phyloP scores from a whole-genome alignment of 1,140 invertebrate genomes.

The Armadillidium nasatum region DNA sequence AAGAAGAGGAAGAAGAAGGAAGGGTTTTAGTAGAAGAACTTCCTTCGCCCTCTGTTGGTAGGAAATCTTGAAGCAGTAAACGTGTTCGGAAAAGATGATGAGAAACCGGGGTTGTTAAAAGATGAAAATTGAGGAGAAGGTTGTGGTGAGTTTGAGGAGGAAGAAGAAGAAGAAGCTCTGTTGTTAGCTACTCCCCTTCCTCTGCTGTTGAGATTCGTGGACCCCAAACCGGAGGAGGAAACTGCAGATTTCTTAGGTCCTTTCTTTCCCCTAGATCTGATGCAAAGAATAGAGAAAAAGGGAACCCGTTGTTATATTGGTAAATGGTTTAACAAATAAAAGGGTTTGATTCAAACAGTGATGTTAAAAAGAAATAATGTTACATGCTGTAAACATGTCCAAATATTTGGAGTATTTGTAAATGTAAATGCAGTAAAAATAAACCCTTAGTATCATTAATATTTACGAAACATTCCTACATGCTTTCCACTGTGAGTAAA shows the following conservation, averaged over 20 bases:
- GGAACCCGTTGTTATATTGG: not conserved
- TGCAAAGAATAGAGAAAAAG: not conserved
- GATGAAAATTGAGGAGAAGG: not conserved
- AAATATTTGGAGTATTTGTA: no score
- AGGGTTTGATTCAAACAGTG: no score
- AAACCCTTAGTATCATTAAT: no score
- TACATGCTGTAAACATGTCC: no score
- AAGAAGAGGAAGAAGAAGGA: conserved; percentile 1
- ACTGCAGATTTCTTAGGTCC: not conserved
- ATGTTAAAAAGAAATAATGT: no score
- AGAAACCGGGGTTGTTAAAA: not conserved
- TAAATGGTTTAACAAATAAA: no score
- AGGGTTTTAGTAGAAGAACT: not conserved
- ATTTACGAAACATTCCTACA: no score
- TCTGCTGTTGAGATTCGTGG: not conserved
- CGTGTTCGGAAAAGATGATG: not conserved
- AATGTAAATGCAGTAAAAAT: no score
- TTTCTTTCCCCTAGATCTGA: not conserved
- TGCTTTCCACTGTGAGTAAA: no score
- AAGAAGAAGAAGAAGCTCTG: not conserved
- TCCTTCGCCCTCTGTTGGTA: not conserved
- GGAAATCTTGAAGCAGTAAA: not conserved
- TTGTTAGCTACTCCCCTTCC: not conserved
- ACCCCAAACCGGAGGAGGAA: not conserved
- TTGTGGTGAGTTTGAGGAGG: not conserved